A percentile compares a stretch with the other conserved stretches of the same genome.
phyloP scores from a whole-genome alignment of 2,113 vertebrate genomes.

The Lasiurus borealis region DNA sequence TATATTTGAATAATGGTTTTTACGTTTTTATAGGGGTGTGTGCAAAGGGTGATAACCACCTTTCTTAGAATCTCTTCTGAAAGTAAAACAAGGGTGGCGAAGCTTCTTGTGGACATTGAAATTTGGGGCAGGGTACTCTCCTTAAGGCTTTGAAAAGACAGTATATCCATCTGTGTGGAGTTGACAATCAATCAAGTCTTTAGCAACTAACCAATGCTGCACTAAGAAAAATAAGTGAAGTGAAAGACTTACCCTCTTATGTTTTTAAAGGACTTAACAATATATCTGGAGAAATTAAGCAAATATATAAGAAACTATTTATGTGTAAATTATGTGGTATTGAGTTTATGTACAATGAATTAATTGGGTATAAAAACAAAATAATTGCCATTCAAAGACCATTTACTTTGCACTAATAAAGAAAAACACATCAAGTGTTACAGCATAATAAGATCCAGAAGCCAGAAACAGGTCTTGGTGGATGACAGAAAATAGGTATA shows the following conservation, averaged over 20 bases:
- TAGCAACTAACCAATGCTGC: not conserved
- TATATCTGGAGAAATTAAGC: not conserved
- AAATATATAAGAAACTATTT: not conserved
- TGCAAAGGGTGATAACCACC: constrained; percentile 15
- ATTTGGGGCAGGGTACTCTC: not conserved
- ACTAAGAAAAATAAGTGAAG: constrained; percentile 20
- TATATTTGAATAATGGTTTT: constrained; percentile 48
- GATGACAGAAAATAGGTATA: not conserved
- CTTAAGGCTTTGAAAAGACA: constrained; percentile 35
- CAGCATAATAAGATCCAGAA: not conserved
- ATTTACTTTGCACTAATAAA: constrained; percentile 12
- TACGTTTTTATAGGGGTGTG: not conserved
- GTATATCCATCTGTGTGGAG: not conserved
- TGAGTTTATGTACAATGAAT: not conserved
- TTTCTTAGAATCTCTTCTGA: constrained; percentile 24
- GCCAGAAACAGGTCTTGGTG: not conserved
- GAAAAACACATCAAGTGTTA: not conserved
- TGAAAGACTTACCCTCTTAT: not conserved
- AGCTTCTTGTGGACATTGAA: not conserved
- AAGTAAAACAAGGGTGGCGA: not conserved
- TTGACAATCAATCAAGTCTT: not conserved
- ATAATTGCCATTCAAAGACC: not conserved
- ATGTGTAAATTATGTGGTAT: not conserved
- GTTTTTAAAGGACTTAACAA: not conserved
- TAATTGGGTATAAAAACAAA: not conserved